Conservation (phyloP, 2,797 vertebrate genomes). For the Melanotaenia pygmaea region DNA sequence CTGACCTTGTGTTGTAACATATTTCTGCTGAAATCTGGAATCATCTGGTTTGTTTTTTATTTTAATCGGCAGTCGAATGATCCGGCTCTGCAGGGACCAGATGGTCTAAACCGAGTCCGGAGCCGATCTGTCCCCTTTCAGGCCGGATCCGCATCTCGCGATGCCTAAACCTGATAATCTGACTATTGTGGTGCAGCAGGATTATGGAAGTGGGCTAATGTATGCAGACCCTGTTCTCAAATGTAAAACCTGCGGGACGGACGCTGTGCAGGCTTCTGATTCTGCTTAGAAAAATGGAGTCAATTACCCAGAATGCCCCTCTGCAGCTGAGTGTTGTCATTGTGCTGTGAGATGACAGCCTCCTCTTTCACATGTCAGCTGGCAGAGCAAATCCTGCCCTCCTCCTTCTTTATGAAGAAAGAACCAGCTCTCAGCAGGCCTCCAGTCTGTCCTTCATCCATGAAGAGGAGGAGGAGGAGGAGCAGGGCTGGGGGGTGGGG, state of each 20-base stretch:
- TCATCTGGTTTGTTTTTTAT: background rate
- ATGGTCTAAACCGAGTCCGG: slow-evolving; percentile 56
- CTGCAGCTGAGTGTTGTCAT: slow-evolving; percentile 49
- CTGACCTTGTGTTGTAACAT: too few species aligned
- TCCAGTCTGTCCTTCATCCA: slow-evolving; percentile 66
- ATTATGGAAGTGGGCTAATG: slow-evolving; percentile 76
- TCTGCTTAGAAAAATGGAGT: slow-evolving; percentile 28
- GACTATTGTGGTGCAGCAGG: slow-evolving; percentile 47
- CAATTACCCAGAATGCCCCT: slow-evolving; percentile 64
- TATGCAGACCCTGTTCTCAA: slow-evolving; percentile 38
- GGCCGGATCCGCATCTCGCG: background rate
- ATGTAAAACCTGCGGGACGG: background rate
- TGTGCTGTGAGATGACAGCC: slow-evolving; percentile 67
- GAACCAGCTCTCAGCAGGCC: slow-evolving; percentile 76
- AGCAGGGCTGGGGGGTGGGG: background rate
- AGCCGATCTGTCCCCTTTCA: slow-evolving; percentile 26
- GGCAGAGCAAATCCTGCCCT: slow-evolving; percentile 67
- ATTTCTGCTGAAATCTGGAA: too few species aligned
- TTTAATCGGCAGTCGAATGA: background rate
- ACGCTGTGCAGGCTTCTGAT: background rate
- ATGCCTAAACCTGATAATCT: slow-evolving; percentile 57
- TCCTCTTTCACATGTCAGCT: slow-evolving; percentile 78
- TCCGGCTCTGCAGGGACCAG: slow-evolving; percentile 18
- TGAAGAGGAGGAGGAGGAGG: slow-evolving; percentile 38
- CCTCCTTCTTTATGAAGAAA: slow-evolving; percentile 73